Evolutionary conservation across 2,888 invertebrate species (phyloP), one percentile per base, ranked within the genome.

Genomic region (Parapristionchus giblindavisi): DNA sequence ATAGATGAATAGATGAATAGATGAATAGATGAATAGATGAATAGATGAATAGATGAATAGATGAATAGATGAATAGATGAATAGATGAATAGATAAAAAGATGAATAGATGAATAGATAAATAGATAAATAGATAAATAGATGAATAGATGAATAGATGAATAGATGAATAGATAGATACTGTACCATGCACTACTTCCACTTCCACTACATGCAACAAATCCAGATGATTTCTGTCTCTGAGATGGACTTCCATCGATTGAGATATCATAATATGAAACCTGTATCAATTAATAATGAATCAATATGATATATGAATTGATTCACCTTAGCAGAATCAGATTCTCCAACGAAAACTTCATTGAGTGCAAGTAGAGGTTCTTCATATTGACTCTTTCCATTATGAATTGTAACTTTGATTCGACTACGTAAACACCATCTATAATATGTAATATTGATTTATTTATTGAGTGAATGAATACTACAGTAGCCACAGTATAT

Each of bases 291-390:
- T 65, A 24, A 11, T 38, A 54, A 27, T 54, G 24, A 54, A 27
- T n/a, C 6, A 54, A n/a, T 54, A 6, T 6, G 54, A 6, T 54
- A 17, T 14, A 14, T 17, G 17, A 43, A 43, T 54, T 6, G 27
- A 6, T 6, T 17, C 34, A 87, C 87, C 89, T 90, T 92, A 0
- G 98, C 96, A 17, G 98, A 95, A 78, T 97, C 91, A 74, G 93
- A 93, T 90, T 99, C 99, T 0, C 98, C 99, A 87, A 98, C 93
- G 88, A 97, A 99, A 34, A 99, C 95, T 58, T 99, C 99, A 89
- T 99, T 99, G n/a, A 99, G 91, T 0, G 97, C 97, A 83, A 96
- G 90, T 87, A 93, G 71, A 14, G 68, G 68, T 17, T 52, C 29
- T 8, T 5, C 24, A 24, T 38, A 24, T 38, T 21, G 11, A 24